These are phyloP conservation scores for Spheniscus mendiculus DNA, from an alignment of 2,113 vertebrate species.

Conservation along the genomic window DNA sequence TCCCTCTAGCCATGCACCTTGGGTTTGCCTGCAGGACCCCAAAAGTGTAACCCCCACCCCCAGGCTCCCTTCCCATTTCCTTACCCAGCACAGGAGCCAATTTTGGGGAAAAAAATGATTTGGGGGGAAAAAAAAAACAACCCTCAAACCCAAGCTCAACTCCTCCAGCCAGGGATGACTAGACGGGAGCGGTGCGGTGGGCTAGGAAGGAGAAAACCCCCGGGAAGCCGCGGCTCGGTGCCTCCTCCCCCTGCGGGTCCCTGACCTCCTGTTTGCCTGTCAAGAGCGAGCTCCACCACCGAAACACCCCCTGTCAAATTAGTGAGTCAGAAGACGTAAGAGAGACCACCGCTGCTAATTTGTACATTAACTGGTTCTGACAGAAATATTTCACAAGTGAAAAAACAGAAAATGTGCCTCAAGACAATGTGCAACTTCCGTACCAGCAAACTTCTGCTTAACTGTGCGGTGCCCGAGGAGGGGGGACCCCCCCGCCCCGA, in stretches of 20 bases:
- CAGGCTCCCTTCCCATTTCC: fast-evolving
- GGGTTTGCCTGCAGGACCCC: not conserved
- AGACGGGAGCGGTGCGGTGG: not conserved
- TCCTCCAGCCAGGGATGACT: not conserved
- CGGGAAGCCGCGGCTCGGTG: not conserved
- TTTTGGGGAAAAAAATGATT: not conserved
- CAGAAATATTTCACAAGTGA: conserved; percentile 85
- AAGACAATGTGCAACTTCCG: conserved; percentile 63
- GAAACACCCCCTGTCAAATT: conserved; percentile 88
- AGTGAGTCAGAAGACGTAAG: conserved; percentile 82
- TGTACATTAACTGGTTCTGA: conserved; percentile 94
- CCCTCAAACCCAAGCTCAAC: not conserved
- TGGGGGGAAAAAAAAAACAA: too few species aligned
- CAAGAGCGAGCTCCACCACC: conserved; percentile 74
- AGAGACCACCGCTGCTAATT: conserved; percentile 89
- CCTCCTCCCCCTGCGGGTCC: conserved; percentile 69
- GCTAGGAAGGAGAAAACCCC: not conserved
- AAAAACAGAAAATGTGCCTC: conserved; percentile 70
- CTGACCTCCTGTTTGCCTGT: conserved; percentile 84
- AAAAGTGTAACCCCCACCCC: fast-evolving
- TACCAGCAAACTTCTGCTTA: conserved; percentile 70
- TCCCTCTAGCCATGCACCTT: fast-evolving
- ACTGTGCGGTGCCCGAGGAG: conserved; percentile 28
- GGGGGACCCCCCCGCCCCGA: not conserved
- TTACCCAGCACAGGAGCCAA: not conserved